Percentiles rank a stretch among this genome's conserved stretches.
These are phyloP conservation scores for Doryteuthis pealeii DNA, from an alignment of 1,140 invertebrate genomes.

Conservation along the genomic window DNA sequence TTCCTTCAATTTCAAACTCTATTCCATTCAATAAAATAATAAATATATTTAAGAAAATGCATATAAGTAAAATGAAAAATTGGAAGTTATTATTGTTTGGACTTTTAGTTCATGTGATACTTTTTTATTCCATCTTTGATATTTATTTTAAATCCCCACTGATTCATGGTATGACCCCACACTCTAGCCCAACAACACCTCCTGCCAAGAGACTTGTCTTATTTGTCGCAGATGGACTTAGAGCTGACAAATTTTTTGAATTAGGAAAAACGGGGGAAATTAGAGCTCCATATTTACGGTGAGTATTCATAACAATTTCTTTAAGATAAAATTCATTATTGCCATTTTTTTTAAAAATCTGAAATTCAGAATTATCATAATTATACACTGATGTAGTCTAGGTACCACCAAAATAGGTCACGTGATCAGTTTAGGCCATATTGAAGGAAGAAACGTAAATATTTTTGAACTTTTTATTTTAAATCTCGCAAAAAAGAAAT, in stretches of 20 bases:
- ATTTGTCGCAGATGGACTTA: constrained; percentile 85
- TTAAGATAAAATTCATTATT: no score
- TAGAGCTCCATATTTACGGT: constrained; percentile 67
- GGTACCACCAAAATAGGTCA: no score
- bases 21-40: no score
- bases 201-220: constrained; percentile 79
- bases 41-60: no score
- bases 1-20: no score
- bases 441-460: no score
- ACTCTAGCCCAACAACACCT: constrained; percentile 49
- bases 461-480: no score
- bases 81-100: constrained; percentile 48
- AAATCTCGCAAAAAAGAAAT: no score
- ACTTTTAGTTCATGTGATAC: constrained; percentile 64
- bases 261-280: constrained; percentile 52
- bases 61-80: constrained; percentile 30
- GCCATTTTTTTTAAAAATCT: no score
- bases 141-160: constrained; percentile 69
- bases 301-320: constrained; percentile 18
- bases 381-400: no score
- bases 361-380: no score
- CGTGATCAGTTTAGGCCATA: no score
- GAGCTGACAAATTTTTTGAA: constrained; percentile 76
- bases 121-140: constrained; percentile 69
- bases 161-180: constrained; percentile 63